Percentiles rank a stretch among this genome's conserved stretches.
Evolutionary conservation across 2,797 vertebrate genomes (phyloP).

Genomic region (Tapera naevia): DNA sequence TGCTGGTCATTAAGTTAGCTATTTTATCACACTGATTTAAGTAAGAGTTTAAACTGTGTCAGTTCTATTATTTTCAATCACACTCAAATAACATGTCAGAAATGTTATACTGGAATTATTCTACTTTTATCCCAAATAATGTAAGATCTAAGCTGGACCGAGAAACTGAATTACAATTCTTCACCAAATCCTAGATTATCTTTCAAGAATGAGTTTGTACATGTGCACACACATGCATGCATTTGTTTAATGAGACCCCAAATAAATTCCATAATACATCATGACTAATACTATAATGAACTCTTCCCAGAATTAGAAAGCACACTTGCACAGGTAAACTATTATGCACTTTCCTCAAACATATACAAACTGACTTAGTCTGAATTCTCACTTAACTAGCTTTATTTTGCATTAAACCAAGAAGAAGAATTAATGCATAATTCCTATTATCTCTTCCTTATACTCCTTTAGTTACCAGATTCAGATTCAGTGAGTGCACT

Average conservation of each 20-base stretch:
- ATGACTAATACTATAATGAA: neutral
- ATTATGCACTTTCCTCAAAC: neutral
- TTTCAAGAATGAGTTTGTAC: neutral
- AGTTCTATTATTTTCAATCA: neutral
- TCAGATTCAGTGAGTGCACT: neutral
- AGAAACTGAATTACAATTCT: neutral
- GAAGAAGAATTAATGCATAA: neutral
- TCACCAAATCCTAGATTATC: neutral
- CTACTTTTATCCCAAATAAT: neutral
- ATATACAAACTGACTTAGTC: neutral
- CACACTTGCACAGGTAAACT: neutral
- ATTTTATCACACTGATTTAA: neutral
- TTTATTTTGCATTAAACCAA: neutral
- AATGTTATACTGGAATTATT: neutral
- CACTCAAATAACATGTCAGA: neutral
- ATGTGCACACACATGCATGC: rapidly evolving
- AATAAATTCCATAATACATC: neutral
- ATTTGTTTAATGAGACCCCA: neutral
- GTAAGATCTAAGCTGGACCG: neutral
- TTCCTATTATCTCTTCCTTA: neutral
- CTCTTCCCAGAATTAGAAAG: neutral
- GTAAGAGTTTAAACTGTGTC: neutral
- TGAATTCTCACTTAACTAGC: neutral
- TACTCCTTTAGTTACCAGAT: neutral
- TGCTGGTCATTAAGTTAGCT: neutral